Evolutionary conservation across 53 echinoderm and acorn worm genomes (phyloP).

Genomic region (Henricia sp.): DNA sequence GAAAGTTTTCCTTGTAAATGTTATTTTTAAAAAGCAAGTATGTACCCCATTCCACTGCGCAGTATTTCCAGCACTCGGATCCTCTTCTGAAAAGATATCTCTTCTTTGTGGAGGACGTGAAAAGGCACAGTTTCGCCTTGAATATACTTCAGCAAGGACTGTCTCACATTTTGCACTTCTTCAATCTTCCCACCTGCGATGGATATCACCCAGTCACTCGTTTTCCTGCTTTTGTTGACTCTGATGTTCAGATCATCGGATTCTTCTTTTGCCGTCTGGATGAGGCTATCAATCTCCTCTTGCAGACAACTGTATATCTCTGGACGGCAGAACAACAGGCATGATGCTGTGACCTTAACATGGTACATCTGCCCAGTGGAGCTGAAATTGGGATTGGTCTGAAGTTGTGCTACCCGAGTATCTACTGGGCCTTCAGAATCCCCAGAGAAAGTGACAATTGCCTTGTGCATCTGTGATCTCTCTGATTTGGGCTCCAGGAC

Average conservation of each 20-base stretch:
- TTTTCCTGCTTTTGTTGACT: constrained; percentile 36
- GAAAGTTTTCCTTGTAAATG: too few species aligned
- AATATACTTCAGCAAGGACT: constrained; percentile 12
- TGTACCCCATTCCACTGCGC: neutral
- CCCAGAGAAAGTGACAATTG: constrained; percentile 46
- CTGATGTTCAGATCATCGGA: neutral
- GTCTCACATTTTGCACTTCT: constrained; percentile 37
- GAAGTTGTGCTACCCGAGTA: neutral
- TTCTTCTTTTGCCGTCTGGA: neutral
- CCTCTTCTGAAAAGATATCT: constrained; percentile 27
- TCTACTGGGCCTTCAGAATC: constrained; percentile 29
- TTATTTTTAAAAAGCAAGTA: too few species aligned
- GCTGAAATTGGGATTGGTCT: neutral
- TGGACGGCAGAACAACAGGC: constrained; percentile 37
- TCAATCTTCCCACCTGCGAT: constrained; percentile 8
- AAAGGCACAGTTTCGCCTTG: constrained; percentile 31
- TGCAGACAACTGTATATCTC: constrained; percentile 21
- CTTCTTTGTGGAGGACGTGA: neutral
- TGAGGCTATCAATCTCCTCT: neutral
- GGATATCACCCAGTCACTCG: constrained; percentile 27
- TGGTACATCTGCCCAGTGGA: constrained; percentile 22
- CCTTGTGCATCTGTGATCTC: constrained; percentile 46
- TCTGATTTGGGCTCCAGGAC: constrained; percentile 33
- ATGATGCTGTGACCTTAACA: constrained; percentile 26
- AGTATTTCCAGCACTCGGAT: constrained; percentile 11